Percentiles rank a stretch among this genome's conserved stretches.
Evolutionary conservation across 2,113 vertebrate genomes (phyloP).

Genomic region (Nibea albiflora): DNA sequence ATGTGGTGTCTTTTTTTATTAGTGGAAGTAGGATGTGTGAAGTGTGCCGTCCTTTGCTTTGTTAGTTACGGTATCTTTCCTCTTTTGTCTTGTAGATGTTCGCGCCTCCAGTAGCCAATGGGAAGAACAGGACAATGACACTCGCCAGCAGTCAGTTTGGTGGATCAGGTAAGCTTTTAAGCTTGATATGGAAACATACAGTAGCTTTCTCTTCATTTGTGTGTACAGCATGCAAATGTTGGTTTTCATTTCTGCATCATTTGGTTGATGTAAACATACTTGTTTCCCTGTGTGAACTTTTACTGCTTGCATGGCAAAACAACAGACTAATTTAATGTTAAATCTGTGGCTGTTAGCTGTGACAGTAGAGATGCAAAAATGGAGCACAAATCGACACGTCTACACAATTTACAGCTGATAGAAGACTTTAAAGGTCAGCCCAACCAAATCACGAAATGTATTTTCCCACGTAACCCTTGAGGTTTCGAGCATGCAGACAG

Average conservation of each 20-base stretch:
- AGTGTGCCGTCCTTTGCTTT: constrained; percentile 63
- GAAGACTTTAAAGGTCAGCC: neutral
- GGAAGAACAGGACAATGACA: constrained; percentile 95
- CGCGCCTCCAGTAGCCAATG: constrained; percentile 95
- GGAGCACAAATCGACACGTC: neutral
- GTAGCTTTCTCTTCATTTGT: neutral
- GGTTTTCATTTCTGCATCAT: neutral
- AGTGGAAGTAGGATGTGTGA: constrained; percentile 69
- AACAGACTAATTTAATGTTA: neutral
- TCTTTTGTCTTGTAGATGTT: constrained; percentile 93
- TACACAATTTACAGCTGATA: constrained; percentile 4
- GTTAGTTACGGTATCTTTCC: constrained; percentile 50
- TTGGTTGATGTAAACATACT: neutral
- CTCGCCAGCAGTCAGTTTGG: constrained; percentile 93
- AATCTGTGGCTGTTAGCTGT: neutral
- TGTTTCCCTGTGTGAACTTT: neutral
- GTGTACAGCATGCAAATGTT: neutral
- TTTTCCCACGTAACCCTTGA: neutral
- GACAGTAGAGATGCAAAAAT: neutral
- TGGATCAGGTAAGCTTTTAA: constrained; percentile 89
- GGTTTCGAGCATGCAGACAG: neutral
- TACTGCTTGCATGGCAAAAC: neutral
- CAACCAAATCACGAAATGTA: neutral
- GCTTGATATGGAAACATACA: neutral
- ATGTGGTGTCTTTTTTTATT: constrained; percentile 44